Conservation (phyloP, 2,113 vertebrate genomes). For the Dendropsophus ebraccatus region DNA sequence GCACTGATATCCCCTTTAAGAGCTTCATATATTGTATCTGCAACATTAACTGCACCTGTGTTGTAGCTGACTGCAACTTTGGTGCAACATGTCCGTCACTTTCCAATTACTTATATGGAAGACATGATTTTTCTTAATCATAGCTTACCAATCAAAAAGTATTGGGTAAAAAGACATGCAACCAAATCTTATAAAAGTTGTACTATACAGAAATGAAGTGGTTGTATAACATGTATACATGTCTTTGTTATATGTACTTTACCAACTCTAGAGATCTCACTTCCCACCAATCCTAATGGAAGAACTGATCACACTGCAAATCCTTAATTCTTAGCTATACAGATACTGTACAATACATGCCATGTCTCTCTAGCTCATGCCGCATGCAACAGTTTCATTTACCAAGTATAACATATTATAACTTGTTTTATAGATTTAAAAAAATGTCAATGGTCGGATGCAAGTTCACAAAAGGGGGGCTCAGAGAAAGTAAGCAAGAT, state of each 20-base stretch:
- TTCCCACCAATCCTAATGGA: slow-evolving; percentile 35
- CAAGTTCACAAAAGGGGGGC: slow-evolving; percentile 9
- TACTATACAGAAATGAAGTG: neutral
- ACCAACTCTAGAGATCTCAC: neutral
- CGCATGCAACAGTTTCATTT: slow-evolving; percentile 2
- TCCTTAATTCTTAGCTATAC: neutral
- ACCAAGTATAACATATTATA: neutral
- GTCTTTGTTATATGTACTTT: neutral
- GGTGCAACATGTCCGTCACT: no score
- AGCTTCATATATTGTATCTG: no score
- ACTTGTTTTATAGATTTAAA: neutral
- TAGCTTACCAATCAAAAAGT: neutral
- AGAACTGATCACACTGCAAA: slow-evolving; percentile 16
- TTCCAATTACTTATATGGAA: no score
- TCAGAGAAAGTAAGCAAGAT: slow-evolving; percentile 21
- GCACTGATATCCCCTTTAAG: no score
- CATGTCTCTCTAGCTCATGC: neutral
- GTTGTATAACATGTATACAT: neutral
- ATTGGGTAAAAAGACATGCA: no score
- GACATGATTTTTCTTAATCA: no score
- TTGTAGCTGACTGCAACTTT: no score
- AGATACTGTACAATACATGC: neutral
- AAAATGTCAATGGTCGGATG: neutral
- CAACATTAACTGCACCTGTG: no score
- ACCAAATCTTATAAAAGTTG: neutral